Conservation (phyloP, 2,797 vertebrate genomes). For the Micromesistius poutassou region DNA sequence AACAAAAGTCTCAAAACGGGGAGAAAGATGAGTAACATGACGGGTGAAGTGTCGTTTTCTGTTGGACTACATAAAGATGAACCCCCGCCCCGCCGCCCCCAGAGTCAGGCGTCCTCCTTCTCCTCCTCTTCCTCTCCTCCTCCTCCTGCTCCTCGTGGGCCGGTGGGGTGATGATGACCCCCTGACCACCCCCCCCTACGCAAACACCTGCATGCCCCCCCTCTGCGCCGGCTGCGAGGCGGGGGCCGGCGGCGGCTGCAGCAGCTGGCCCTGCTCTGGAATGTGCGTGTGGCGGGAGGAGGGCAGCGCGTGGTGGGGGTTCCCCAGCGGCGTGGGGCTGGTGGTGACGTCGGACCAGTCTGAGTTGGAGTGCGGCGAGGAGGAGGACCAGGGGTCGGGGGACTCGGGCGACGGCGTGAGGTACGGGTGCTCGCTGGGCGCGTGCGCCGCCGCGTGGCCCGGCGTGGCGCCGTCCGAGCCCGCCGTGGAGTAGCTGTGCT, state of each 20-base stretch:
- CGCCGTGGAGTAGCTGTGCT: conserved; percentile 83
- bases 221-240: conserved; percentile 70
- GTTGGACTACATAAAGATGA: conserved; percentile 34
- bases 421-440: conserved; percentile 91
- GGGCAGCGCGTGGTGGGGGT: conserved; percentile 72
- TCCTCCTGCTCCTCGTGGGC: conserved; percentile 13
- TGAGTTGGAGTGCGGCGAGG: conserved; percentile 92
- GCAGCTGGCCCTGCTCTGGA: conserved; percentile 81
- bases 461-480: conserved; percentile 87
- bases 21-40: conserved; percentile 21
- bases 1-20: conserved; percentile 17
- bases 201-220: conserved; percentile 84
- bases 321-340: conserved; percentile 84
- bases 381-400: conserved; percentile 95
- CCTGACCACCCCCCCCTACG: conserved; percentile 50
- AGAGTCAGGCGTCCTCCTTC: not conserved
- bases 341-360: conserved; percentile 98
- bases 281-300: conserved; percentile 80
- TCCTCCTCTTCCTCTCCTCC: conserved; percentile 27
- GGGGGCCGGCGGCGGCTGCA: conserved; percentile 66
- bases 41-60: conserved; percentile 37
- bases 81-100: not conserved
- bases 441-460: conserved; percentile 82
- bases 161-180: no score
- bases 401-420: conserved; percentile 93